Base-by-base conservation (phyloP, 2,797 vertebrate species). In the Rhyacichthys aspro region DNA sequence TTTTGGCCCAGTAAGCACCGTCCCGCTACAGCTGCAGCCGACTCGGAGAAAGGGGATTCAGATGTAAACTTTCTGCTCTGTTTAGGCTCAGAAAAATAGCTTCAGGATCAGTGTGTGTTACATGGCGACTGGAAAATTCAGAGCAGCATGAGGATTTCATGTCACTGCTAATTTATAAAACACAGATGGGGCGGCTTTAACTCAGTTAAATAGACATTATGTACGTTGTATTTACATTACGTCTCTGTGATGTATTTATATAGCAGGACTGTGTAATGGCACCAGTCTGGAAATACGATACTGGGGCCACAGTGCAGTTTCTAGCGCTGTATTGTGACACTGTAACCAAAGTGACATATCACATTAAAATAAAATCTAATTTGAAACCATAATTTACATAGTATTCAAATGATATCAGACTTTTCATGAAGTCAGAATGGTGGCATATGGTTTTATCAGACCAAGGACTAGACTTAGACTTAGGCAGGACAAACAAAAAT, bases 61-160 rank as follows among this genome's bases (percentile, higher is more conserved):
- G 61, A 79, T 81, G 63, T 86, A 81, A 82, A 84, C 82, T 76
- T 83, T 85, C 69, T 86, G 76, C 78, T 86, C 79, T 76, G 81
- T 83, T 85, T 82, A 79, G 82, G 75, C 81, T 85, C 84, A 64
- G 67, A 76, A 75, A 84, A 84, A 86, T 76, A 69, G 72, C 80
- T 81, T 50, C 74, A 59, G 77, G 81, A 85, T 88, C 83, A 81
- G 82, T 82, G 69, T 81, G 80, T 38, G 56, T 82, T 85, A 81
- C 81, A 77, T 75, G 70, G 79, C 84, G 61, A 74, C 66, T 81
- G 84, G 83, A 81, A 87, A 84, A 80, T 72, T 85, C 43, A 42
- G 73, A 0, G 16, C 76, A 59, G 78, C 62, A 65, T 58, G 70
- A 78, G 63, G 79, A 85, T 86, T 82, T 81, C 63, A 72, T 81